Evolutionary conservation across 1,140 invertebrate genomes (phyloP), one percentile per base, ranked within the genome.

Genomic region (Liolophura sinensis): DNA sequence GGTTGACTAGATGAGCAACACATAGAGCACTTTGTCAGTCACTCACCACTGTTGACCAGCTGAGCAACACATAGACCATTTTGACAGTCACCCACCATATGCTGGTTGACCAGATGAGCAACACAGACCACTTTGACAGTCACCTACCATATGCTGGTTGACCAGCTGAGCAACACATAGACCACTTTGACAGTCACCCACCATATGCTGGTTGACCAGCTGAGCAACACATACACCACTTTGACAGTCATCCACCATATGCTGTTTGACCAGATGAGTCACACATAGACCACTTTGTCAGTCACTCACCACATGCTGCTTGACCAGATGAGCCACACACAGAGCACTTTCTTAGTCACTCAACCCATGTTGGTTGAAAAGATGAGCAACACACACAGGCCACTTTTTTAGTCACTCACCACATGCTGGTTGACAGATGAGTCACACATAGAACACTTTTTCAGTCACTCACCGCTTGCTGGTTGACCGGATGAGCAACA

Each of bases 261-360:
- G 31, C 9, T 40, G 31, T 9, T 24, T 7, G 18, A 24, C n/a
- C 31, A 31, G 16, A 18, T 58, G n/a, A 18, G 9, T 22, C 1
- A 20, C 3, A 40, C 31, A 40, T 9, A 40, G 31, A 9, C 31
- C 31, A 40, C 31, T 40, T 5, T 40, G 3, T 40, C 31, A 40
- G 31, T 40, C 31, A n/a, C n/a, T n/a, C n/a, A n/a, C n/a, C n/a
- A 40, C 31, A 40, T 40, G 31, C 31, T 40, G 97, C 85, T 99
- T 99, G 0, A 97, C 91, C 48, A 99, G 86, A 88, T 99, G 97
- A 0, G 94, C 96, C n/a, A 69, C 99, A 90, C 80, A 99, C 99
- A 22, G 91, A 91, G 0, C 91, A 89, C 0, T 93, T 90, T 7
- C 94, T 92, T 74, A 97, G 90, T 78, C 96, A 98, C 0, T 40